These are phyloP conservation scores for Gambusia holbrooki DNA, from an alignment of 2,113 vertebrate genomes.

Conservation along the genomic window DNA sequence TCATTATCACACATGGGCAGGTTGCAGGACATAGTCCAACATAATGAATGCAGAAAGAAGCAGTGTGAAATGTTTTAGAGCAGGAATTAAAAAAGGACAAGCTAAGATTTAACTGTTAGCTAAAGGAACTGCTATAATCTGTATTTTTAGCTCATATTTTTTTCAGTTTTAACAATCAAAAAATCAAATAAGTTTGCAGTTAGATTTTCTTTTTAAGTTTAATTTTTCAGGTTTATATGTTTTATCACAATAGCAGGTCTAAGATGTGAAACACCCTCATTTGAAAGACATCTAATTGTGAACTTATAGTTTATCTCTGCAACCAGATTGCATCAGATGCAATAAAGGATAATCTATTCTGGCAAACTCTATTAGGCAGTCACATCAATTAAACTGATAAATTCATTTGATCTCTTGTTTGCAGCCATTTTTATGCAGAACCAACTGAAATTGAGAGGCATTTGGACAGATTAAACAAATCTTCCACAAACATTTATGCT, in stretches of 20 bases:
- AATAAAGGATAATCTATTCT: not conserved
- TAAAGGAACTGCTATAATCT: not conserved
- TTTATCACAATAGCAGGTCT: not conserved
- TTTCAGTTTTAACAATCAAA: too few species aligned
- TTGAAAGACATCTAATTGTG: too few species aligned
- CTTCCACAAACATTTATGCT: too few species aligned
- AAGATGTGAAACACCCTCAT: not conserved
- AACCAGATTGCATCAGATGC: too few species aligned
- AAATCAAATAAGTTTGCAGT: too few species aligned
- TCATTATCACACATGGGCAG: slow-evolving; percentile 12
- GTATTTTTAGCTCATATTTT: not conserved
- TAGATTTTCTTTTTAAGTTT: too few species aligned
- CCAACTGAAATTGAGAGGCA: too few species aligned
- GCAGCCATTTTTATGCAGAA: too few species aligned
- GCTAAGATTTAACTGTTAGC: not conserved
- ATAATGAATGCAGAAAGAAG: not conserved
- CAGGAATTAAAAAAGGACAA: not conserved
- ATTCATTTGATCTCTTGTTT: too few species aligned
- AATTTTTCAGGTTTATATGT: too few species aligned
- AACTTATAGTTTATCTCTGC: too few species aligned
- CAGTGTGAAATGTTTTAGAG: not conserved
- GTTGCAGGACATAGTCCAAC: slow-evolving; percentile 15
- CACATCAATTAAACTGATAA: not conserved
- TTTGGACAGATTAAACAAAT: too few species aligned
- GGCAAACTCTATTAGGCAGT: not conserved